Conservation (phyloP, 2,797 vertebrate species). For the Scolopax bukidnonensis region DNA sequence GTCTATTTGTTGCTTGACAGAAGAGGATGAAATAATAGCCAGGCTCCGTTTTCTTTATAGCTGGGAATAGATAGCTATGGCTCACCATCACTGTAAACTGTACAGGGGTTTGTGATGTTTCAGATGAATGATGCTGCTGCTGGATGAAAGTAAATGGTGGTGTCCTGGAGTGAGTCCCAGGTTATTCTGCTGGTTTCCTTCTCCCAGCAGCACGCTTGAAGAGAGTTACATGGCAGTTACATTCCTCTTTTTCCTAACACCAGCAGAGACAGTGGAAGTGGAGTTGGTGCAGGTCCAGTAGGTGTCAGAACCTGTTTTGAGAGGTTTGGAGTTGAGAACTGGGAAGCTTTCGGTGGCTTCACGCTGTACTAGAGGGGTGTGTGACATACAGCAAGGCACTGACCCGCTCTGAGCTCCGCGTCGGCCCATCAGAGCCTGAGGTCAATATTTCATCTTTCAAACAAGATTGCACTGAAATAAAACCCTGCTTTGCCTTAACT, state of each 20-base stretch:
- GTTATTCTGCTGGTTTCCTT: neutral
- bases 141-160: neutral
- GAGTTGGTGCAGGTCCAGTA: accelerated
- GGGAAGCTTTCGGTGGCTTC: neutral
- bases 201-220: neutral
- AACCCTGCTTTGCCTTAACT: neutral
- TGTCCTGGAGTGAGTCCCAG: neutral
- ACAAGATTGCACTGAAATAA: neutral
- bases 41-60: neutral
- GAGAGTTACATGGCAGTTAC: neutral
- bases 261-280: neutral
- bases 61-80: neutral
- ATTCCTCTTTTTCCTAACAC: neutral
- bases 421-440: neutral
- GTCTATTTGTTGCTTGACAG: constrained; percentile 8
- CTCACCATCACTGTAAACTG: neutral
- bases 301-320: neutral
- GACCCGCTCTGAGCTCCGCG: neutral
- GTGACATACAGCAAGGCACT: too few relatives aligned
- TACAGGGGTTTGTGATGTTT: neutral
- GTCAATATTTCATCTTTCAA: neutral
- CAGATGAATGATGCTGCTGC: neutral
- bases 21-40: neutral
- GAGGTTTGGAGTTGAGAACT: neutral
- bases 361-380: accelerated